Evolutionary conservation across 2,888 invertebrate genomes (phyloP).

Genomic region (Opisthograptis luteolata): DNA sequence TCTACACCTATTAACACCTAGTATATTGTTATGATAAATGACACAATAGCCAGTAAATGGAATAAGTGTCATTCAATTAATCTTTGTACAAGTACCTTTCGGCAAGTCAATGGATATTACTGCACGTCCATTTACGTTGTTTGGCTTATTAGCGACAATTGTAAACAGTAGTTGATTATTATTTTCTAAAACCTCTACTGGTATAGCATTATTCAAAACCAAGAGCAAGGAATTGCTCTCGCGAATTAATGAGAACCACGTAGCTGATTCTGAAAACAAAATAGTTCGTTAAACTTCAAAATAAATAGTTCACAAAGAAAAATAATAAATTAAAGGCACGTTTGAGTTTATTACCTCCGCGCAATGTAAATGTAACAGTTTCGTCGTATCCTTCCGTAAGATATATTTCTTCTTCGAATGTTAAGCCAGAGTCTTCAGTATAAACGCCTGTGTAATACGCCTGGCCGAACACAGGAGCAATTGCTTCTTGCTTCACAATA

Average conservation of each 20-base stretch:
- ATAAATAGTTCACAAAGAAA: too few relatives aligned
- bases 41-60: too few relatives aligned
- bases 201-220: constrained; percentile 26
- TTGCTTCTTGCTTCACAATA: constrained; percentile 42
- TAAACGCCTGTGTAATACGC: constrained; percentile 56
- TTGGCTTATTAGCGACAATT: constrained; percentile 44
- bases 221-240: constrained; percentile 33
- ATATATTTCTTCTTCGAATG: constrained; percentile 46
- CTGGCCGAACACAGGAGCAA: constrained; percentile 48
- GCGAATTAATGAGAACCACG: constrained; percentile 37
- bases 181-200: constrained; percentile 41
- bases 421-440: constrained; percentile 41
- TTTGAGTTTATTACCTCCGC: constrained; percentile 61
- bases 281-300: too few relatives aligned
- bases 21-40: background rate
- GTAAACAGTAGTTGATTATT: constrained; percentile 46
- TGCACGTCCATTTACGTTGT: constrained; percentile 37
- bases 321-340: too few relatives aligned
- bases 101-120: constrained; percentile 49
- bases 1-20: too few relatives aligned
- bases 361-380: constrained; percentile 49
- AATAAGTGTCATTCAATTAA: too few relatives aligned
- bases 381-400: constrained; percentile 53
- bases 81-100: too few relatives aligned
- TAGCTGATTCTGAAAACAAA: constrained; percentile 38